Conservation (phyloP, 2,888 invertebrate genomes). For the Allygus modestus region DNA sequence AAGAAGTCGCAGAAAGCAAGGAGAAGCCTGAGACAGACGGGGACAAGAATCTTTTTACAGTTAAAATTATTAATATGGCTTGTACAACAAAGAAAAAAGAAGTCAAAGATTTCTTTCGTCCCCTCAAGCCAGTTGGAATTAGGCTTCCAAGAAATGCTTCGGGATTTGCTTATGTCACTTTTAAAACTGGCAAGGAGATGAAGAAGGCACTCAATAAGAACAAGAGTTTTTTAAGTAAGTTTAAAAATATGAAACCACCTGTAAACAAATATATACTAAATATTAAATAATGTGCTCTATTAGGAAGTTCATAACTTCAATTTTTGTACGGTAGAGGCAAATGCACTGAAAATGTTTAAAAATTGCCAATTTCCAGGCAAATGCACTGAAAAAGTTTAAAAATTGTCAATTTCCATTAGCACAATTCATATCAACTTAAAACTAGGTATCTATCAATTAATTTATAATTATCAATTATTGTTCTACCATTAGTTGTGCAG, state of each 20-base stretch:
- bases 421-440: no score
- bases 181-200: slow-evolving; percentile 88
- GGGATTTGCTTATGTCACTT: slow-evolving; percentile 95
- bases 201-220: slow-evolving; percentile 89
- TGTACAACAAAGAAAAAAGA: slow-evolving; percentile 89
- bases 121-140: slow-evolving; percentile 87
- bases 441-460: no score
- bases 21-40: slow-evolving; percentile 75
- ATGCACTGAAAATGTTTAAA: no score
- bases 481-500: no score
- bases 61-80: slow-evolving; percentile 88
- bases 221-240: slow-evolving; percentile 89
- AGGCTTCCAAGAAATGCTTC: slow-evolving; percentile 86
- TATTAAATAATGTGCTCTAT: no score
- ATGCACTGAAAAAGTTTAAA: no score
- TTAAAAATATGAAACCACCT: neutral
- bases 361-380: no score
- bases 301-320: no score
- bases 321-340: no score
- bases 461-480: no score
- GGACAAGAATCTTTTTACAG: slow-evolving; percentile 77
- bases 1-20: slow-evolving; percentile 55
- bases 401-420: no score
- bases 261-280: neutral
- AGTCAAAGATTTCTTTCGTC: slow-evolving; percentile 90